A percentile compares a stretch with the other conserved stretches of the same genome.
phyloP scores from a whole-genome alignment of 1,140 invertebrate genomes.

The Zophobas atratus region DNA sequence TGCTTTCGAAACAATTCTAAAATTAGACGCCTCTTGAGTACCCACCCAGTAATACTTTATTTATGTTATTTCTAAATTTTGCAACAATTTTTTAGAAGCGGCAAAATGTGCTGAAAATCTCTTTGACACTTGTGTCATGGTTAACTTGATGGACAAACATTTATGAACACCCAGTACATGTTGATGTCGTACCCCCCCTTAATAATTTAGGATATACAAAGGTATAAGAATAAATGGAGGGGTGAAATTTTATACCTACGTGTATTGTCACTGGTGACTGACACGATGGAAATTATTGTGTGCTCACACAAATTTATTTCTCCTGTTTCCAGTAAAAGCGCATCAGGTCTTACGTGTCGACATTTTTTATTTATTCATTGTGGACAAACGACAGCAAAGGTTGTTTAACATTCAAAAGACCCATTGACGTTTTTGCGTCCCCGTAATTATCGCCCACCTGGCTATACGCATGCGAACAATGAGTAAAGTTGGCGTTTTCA shows the following conservation, averaged over 20 bases:
- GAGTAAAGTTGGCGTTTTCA: constrained; percentile 7
- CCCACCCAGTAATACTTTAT: no score
- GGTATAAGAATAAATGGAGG: constrained; percentile 4
- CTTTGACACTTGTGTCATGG: no score
- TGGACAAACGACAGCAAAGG: no score
- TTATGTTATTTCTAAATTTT: no score
- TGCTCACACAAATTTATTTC: not conserved
- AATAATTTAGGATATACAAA: not conserved
- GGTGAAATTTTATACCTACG: constrained; percentile 32
- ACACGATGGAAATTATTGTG: not conserved
- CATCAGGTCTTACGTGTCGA: no score
- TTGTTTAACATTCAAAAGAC: not conserved
- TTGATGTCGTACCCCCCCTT: not conserved
- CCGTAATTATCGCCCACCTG: constrained; percentile 15
- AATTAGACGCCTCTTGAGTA: no score
- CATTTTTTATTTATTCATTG: no score
- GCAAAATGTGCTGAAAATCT: no score
- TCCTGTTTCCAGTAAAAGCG: no score
- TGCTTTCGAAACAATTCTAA: no score
- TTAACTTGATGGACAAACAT: no score
- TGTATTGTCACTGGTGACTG: not conserved
- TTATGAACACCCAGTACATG: not conserved
- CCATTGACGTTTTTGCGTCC: constrained; percentile 6
- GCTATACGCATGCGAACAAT: not conserved
- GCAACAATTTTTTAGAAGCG: no score